phyloP scores from a whole-genome alignment of 2,888 invertebrate genomes.

The Tipula unca region DNA sequence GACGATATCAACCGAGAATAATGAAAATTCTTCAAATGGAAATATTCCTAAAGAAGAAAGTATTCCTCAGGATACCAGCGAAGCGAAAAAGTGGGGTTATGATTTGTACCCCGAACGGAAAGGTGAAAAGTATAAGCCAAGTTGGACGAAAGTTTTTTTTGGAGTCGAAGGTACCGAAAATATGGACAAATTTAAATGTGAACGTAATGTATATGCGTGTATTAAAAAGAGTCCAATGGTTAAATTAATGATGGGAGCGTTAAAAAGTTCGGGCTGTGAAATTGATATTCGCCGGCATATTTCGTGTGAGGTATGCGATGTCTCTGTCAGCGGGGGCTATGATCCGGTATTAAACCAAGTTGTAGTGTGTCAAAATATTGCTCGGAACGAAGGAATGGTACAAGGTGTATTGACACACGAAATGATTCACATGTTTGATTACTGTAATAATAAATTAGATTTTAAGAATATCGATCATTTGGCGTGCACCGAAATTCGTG shows the following conservation, averaged over 20 bases:
- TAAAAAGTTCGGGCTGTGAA: slow-evolving; percentile 61
- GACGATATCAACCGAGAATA: background rate
- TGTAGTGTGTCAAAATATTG: slow-evolving; percentile 87
- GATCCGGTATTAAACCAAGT: slow-evolving; percentile 72
- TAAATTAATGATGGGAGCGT: slow-evolving; percentile 75
- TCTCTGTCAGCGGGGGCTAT: slow-evolving; percentile 81
- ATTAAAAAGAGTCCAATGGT: slow-evolving; percentile 70
- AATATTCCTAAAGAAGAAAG: background rate
- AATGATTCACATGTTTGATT: slow-evolving; percentile 95
- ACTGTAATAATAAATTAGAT: slow-evolving; percentile 79
- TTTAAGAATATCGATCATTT: slow-evolving; percentile 85
- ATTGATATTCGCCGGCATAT: slow-evolving; percentile 81
- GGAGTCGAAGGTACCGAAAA: slow-evolving; percentile 61
- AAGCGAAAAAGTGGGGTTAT: slow-evolving; percentile 45
- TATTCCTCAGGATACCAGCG: background rate
- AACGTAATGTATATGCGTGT: slow-evolving; percentile 67
- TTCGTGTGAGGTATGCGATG: slow-evolving; percentile 83
- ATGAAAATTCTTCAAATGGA: background rate
- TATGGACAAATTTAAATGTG: slow-evolving; percentile 67
- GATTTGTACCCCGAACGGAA: slow-evolving; percentile 77
- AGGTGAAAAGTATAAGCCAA: slow-evolving; percentile 49
- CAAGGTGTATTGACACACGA: slow-evolving; percentile 84
- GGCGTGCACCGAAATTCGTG: slow-evolving; percentile 91
- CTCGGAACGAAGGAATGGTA: slow-evolving; percentile 56
- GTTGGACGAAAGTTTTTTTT: slow-evolving; percentile 48